phyloP scores from a whole-genome alignment of 2,113 vertebrate species.

The Nematolebias whitei region DNA sequence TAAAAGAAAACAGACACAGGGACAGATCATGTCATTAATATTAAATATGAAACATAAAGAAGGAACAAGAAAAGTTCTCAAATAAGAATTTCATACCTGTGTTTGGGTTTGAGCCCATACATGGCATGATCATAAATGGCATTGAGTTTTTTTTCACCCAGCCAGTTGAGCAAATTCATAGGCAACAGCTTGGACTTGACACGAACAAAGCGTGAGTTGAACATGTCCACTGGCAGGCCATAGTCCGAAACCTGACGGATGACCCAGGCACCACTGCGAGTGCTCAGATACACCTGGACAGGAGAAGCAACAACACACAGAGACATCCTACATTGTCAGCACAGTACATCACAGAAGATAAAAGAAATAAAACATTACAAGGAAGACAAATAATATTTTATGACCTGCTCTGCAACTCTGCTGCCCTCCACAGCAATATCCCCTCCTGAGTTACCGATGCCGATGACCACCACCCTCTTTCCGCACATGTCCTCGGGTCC shows the following conservation, averaged over 20 bases:
- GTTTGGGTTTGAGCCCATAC: constrained; percentile 84
- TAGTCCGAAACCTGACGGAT: constrained; percentile 73
- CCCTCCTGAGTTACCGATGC: constrained; percentile 90
- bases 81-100: constrained; percentile 68
- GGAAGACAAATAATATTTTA: constrained; percentile 54
- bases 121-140: constrained; percentile 83
- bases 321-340: constrained; percentile 46
- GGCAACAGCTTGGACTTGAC: constrained; percentile 79
- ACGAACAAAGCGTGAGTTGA: constrained; percentile 75
- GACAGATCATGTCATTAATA: too few species aligned
- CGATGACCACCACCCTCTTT: constrained; percentile 87
- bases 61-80: background rate
- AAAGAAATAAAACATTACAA: background rate
- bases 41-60: background rate
- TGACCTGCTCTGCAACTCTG: constrained; percentile 85
- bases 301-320: constrained; percentile 75
- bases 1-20: too few species aligned
- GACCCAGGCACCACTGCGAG: constrained; percentile 83
- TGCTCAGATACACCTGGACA: constrained; percentile 84
- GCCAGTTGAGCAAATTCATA: constrained; percentile 69
- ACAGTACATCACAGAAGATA: background rate
- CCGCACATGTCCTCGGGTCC: constrained; percentile 74
- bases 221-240: constrained; percentile 80
- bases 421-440: constrained; percentile 92
- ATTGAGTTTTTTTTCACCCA: constrained; percentile 74